Evolutionary conservation across 1,140 invertebrate species (phyloP).

Genomic region (Sipha flava): DNA sequence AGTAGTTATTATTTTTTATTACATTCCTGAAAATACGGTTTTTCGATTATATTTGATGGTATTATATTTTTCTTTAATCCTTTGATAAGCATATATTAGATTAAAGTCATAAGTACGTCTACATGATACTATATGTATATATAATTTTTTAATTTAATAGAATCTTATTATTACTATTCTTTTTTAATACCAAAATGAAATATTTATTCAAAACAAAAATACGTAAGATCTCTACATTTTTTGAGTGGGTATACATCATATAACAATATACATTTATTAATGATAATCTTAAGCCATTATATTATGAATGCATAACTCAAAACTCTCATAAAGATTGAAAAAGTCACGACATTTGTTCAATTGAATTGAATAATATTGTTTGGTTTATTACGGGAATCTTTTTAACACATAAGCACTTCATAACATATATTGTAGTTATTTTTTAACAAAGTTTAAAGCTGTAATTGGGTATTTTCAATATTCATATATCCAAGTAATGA

Average conservation of each 20-base stretch:
- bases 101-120: neutral
- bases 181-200: neutral
- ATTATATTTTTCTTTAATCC: neutral
- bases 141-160: neutral
- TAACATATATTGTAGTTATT: too few relatives aligned
- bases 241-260: too few relatives aligned
- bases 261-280: neutral
- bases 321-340: neutral
- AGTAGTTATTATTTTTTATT: neutral
- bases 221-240: neutral
- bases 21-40: neutral
- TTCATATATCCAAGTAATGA: neutral
- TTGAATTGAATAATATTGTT: neutral
- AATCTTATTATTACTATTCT: neutral
- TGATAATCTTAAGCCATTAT: neutral
- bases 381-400: too few relatives aligned
- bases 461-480: neutral
- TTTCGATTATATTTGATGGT: neutral
- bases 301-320: neutral
- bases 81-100: neutral
- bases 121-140: too few relatives aligned
- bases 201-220: neutral
- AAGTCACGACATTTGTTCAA: conserved; percentile 1
- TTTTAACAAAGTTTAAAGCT: neutral
- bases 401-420: too few relatives aligned